A percentile compares a stretch with the other conserved stretches of the same genome.
phyloP scores from a whole-genome alignment of 2,797 vertebrate species.

The Nothura maculosa region DNA sequence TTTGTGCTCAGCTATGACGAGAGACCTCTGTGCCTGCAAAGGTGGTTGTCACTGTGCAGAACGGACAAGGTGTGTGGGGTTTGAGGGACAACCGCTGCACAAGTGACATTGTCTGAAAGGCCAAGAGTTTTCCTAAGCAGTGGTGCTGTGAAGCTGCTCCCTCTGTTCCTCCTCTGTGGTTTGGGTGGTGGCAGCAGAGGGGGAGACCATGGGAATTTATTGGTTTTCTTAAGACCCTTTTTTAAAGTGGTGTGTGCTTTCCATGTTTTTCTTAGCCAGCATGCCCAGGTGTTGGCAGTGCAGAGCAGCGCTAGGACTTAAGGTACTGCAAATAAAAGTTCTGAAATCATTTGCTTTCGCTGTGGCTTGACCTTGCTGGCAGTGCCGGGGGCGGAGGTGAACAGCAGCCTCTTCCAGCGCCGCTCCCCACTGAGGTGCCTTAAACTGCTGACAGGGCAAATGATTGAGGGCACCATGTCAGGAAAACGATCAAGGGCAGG shows the following conservation, averaged over 20 bases:
- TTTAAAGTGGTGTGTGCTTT: not conserved
- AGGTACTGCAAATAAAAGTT: slow-evolving; percentile 46
- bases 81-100: not conserved
- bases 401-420: slow-evolving; percentile 1
- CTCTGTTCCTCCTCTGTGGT: accelerated
- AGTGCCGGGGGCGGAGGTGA: slow-evolving; percentile 17
- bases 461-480: slow-evolving; percentile 66
- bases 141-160: accelerated
- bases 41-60: not conserved
- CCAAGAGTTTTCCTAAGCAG: accelerated
- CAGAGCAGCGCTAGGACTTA: not conserved
- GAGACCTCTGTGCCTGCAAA: not conserved
- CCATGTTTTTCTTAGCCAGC: not conserved
- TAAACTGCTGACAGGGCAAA: slow-evolving; percentile 67
- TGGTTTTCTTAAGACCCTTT: not conserved
- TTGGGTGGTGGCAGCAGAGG: not conserved
- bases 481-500: slow-evolving; percentile 34
- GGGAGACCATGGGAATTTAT: accelerated
- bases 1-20: not conserved
- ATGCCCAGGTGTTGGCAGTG: not conserved
- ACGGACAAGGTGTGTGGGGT: accelerated
- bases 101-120: not conserved
- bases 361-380: slow-evolving; percentile 30
- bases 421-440: slow-evolving; percentile 38
- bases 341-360: slow-evolving; percentile 50